phyloP scores from a whole-genome alignment of 2,113 vertebrate genomes.

The Pomatorhinus ruficollis region DNA sequence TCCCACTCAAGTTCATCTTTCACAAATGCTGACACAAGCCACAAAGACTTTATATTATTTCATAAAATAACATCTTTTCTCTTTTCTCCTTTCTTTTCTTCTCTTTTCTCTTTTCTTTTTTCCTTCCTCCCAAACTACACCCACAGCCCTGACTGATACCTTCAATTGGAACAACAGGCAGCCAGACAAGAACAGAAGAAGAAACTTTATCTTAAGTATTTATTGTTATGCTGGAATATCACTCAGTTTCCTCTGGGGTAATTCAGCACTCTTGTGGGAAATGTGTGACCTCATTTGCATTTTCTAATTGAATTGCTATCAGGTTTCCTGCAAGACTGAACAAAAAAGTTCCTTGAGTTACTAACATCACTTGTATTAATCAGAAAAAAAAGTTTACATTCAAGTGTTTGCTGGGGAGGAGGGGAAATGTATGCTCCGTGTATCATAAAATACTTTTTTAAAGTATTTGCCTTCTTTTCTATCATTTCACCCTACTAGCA shows the following conservation, averaged over 20 bases:
- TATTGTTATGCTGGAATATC: slow-evolving; percentile 53
- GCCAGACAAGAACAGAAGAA: neutral
- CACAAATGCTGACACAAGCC: slow-evolving; percentile 20
- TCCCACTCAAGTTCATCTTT: neutral
- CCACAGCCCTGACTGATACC: neutral
- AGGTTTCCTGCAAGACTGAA: slow-evolving; percentile 79
- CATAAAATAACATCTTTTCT: neutral
- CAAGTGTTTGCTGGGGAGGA: neutral
- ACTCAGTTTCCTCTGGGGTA: slow-evolving; percentile 53
- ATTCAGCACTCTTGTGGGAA: slow-evolving; percentile 65
- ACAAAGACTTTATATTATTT: neutral
- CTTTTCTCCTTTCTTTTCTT: neutral
- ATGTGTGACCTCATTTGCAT: slow-evolving; percentile 78
- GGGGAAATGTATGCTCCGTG: neutral
- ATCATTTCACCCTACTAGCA: neutral
- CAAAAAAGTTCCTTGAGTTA: slow-evolving; percentile 44
- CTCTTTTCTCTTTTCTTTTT: neutral
- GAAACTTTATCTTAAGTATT: slow-evolving; percentile 56
- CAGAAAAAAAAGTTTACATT: slow-evolving; percentile 15
- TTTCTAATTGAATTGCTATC: slow-evolving; percentile 84
- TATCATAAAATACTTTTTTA: neutral
- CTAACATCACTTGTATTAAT: neutral
- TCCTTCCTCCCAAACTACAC: neutral
- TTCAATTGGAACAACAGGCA: neutral
- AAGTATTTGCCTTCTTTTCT: neutral